A percentile compares a stretch with the other conserved stretches of the same genome.
phyloP scores from a whole-genome alignment of 2,113 vertebrate genomes.

The Etheostoma cragini region DNA sequence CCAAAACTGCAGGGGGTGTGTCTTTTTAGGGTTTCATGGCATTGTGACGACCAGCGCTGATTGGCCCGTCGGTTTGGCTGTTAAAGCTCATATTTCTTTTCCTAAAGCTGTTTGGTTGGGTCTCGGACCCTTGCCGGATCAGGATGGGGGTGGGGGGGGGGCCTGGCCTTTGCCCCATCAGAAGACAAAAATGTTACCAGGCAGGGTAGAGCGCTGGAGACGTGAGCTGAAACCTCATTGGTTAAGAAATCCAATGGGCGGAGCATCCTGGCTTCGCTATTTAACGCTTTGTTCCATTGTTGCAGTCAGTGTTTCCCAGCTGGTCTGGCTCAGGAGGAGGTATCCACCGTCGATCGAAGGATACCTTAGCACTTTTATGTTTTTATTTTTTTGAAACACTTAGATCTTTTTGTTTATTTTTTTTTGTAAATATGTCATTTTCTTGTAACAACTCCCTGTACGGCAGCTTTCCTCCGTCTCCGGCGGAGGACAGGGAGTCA shows the following conservation, averaged over 20 bases:
- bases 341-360: background rate
- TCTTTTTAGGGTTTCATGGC: background rate
- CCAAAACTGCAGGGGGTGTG: background rate
- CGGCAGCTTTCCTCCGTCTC: conserved; percentile 68
- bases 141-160: background rate
- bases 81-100: background rate
- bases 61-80: background rate
- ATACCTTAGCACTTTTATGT: conserved; percentile 40
- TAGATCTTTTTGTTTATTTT: background rate
- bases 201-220: conserved; percentile 87
- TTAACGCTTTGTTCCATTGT: conserved; percentile 78
- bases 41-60: background rate
- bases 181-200: conserved; percentile 80
- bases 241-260: conserved; percentile 64
- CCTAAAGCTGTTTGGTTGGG: background rate
- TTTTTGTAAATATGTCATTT: conserved; percentile 61
- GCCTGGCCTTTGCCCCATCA: conserved; percentile 23
- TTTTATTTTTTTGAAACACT: background rate
- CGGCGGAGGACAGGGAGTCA: conserved; percentile 56
- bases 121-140: background rate
- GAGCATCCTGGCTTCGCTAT: conserved; percentile 24
- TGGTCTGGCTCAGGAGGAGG: conserved; percentile 41
- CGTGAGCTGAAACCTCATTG: conserved; percentile 88
- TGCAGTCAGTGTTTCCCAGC: conserved; percentile 53
- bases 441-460: conserved; percentile 64